Conservation (phyloP, 2,888 invertebrate species). For the Troides helena region DNA sequence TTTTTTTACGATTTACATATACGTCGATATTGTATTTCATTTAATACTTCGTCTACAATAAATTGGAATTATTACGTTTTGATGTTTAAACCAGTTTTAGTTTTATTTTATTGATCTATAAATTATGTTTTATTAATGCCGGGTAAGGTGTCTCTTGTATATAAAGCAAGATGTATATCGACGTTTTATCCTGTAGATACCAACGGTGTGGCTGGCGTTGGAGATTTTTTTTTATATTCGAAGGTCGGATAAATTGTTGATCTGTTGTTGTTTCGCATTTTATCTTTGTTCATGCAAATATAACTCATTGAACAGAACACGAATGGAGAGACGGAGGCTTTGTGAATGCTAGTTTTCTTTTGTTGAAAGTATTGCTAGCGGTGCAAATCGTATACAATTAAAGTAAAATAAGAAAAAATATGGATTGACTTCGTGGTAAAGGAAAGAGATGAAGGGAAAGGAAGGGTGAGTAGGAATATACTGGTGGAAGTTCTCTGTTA, state of each 20-base stretch:
- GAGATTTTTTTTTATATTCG: not conserved
- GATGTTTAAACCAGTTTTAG: slow-evolving; percentile 9
- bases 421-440: no score
- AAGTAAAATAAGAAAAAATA: no score
- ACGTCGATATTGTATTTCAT: slow-evolving; percentile 19
- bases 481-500: no score
- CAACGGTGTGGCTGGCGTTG: not conserved
- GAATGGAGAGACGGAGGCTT: no score
- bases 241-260: not conserved
- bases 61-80: slow-evolving; percentile 22
- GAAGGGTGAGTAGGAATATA: no score
- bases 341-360: no score
- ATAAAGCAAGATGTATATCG: not conserved
- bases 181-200: not conserved
- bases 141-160: not conserved
- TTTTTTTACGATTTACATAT: slow-evolving; percentile 8
- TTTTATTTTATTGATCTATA: slow-evolving; percentile 18
- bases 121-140: slow-evolving; percentile 18
- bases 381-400: no score
- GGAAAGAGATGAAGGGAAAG: no score
- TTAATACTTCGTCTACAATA: slow-evolving; percentile 15
- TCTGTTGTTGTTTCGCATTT: not conserved
- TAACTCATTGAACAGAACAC: not conserved
- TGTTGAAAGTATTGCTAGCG: no score
- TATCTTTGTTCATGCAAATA: not conserved